phyloP scores from a whole-genome alignment of 1,140 invertebrate genomes.

The Heliconius himera region DNA sequence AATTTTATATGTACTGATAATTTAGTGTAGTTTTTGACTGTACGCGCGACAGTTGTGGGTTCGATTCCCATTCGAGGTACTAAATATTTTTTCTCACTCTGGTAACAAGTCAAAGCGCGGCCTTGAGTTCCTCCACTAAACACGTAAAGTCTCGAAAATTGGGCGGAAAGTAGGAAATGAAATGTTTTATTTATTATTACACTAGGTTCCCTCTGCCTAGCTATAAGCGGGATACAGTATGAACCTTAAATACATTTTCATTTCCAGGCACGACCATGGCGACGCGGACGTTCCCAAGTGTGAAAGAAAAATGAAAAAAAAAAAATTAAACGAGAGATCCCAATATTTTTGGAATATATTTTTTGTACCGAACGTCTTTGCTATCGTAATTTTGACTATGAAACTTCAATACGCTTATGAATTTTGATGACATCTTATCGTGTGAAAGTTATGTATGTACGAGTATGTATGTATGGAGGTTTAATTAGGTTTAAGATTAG shows the following conservation, averaged over 20 bases:
- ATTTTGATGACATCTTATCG: conserved; percentile 37
- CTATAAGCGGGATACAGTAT: not conserved
- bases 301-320: conserved; percentile 37
- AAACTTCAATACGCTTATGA: conserved; percentile 54
- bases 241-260: conserved; percentile 17
- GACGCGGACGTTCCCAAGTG: conserved; percentile 63
- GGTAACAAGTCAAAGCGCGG: no score
- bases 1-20: no score
- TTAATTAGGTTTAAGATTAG: conserved; percentile 13
- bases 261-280: conserved; percentile 63
- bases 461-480: not conserved
- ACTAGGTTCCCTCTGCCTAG: no score
- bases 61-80: no score
- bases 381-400: conserved; percentile 44
- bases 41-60: no score
- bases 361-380: conserved; percentile 44
- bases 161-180: no score
- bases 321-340: conserved; percentile 44
- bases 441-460: not conserved
- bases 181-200: no score
- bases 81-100: no score
- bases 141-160: no score
- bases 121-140: no score
- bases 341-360: conserved; percentile 72
- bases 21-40: no score